Percentiles rank a stretch among this genome's conserved stretches.
phyloP scores from a whole-genome alignment of 2,888 invertebrate genomes.

The Acanthopleura granulata region DNA sequence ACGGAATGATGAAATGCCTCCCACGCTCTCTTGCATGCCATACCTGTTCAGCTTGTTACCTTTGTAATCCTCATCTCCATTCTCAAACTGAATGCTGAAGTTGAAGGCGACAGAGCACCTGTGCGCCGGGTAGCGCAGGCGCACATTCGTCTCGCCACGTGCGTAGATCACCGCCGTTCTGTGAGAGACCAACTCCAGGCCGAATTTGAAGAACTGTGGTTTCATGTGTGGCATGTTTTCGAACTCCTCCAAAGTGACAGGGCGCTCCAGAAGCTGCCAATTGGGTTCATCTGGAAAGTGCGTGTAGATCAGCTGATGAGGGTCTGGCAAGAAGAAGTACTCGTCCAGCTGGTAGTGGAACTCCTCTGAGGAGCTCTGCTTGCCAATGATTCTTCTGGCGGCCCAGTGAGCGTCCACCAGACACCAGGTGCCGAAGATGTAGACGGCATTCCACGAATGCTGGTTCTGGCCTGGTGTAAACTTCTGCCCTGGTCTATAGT shows the following conservation, averaged over 20 bases:
- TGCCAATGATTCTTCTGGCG: conserved; percentile 68
- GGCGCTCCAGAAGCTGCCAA: conserved; percentile 68
- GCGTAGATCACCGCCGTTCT: conserved; percentile 67
- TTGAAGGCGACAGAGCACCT: conserved; percentile 67
- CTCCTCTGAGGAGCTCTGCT: conserved; percentile 64
- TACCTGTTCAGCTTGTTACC: conserved; percentile 63
- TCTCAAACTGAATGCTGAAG: conserved; percentile 66
- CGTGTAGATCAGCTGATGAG: conserved; percentile 69
- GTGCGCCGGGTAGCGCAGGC: conserved; percentile 64
- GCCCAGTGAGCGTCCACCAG: conserved; percentile 70
- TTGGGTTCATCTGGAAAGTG: conserved; percentile 68
- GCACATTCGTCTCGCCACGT: conserved; percentile 63
- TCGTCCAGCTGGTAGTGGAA: conserved; percentile 68
- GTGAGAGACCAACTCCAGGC: conserved; percentile 68
- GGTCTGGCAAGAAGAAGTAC: conserved; percentile 69
- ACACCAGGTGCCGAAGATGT: conserved; percentile 69
- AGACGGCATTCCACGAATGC: conserved; percentile 70
- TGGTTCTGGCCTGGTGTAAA: conserved; percentile 67
- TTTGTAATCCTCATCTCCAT: conserved; percentile 61
- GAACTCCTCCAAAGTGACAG: conserved; percentile 65
- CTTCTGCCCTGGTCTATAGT: conserved; percentile 68
- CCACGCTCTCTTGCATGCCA: conserved; percentile 68
- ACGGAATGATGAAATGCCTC: conserved; percentile 66
- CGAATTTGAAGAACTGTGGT: conserved; percentile 69
- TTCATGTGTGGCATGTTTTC: conserved; percentile 70